phyloP scores from a whole-genome alignment of 2,797 vertebrate genomes.

The Lemur catta region DNA sequence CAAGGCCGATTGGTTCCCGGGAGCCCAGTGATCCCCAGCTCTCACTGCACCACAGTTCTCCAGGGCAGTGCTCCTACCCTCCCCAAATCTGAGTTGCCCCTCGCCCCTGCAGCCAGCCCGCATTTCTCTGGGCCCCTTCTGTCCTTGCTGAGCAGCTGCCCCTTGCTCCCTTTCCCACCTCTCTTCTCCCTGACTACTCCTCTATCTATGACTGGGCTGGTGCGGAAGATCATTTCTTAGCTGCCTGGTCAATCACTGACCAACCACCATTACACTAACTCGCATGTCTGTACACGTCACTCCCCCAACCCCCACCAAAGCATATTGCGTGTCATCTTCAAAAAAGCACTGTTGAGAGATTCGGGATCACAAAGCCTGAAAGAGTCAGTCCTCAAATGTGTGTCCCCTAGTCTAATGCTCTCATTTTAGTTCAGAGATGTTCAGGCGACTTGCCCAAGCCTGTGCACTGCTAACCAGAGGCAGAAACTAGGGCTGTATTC shows the following conservation, averaged over 20 bases:
- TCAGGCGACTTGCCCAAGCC: not conserved
- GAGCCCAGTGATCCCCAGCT: not conserved
- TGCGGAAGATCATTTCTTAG: not conserved
- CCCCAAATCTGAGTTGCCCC: not conserved
- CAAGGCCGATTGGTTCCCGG: not conserved
- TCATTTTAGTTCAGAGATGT: not conserved
- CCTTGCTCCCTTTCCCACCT: not conserved
- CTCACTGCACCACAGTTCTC: not conserved
- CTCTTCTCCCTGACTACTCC: too few relatives aligned
- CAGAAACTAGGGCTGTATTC: not conserved
- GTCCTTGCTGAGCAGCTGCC: too few relatives aligned
- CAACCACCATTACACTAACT: not conserved
- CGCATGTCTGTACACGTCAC: not conserved
- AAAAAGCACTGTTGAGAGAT: not conserved
- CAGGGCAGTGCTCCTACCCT: not conserved
- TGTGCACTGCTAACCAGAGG: not conserved
- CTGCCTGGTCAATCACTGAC: not conserved
- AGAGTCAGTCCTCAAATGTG: not conserved
- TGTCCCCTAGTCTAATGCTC: not conserved
- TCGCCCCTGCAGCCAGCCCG: not conserved
- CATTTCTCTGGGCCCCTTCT: not conserved
- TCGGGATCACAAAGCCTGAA: not conserved
- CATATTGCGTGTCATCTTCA: not conserved
- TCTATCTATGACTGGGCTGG: accelerated
- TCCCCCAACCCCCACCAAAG: not conserved